Base-by-base conservation (phyloP, 2,888 invertebrate species). In the Uropetala carovei region DNA sequence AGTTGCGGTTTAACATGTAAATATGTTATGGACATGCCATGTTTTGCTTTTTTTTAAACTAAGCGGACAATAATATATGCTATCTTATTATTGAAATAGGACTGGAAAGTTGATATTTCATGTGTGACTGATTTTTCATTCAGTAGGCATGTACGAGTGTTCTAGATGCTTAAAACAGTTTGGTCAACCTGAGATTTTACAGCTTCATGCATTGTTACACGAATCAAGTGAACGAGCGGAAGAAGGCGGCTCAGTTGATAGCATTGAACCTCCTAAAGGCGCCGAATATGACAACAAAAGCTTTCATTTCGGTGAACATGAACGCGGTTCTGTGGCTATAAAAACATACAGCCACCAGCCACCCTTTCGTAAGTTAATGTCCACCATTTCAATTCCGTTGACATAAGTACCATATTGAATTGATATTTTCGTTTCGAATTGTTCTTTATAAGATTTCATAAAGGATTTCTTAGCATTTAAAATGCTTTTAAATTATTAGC, bases 91-190 rank as follows among this genome's bases (percentile, higher is more conserved):
- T 5, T 43, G 1, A 43, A 43, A 43, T 43, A 5, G 3, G 5
- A 43, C 43, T 43, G 43, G 43, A 43, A 43, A 43, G 43, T 43
- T 5, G 43, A 5, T 5, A 43, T 43, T 43, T 43, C 43, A 43
- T 43, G 43, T 43, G 43, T 43, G 43, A 43, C 43, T 43, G 5
- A 43, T 43, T 43, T 43, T 59, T 84, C 16, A 18, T 92, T 92
- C 92, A 92, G 11, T 92, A 93, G 93, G 93, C 84, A 57, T 75
- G 18, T 92, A 92, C 57, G 93, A 93, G 89, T 94, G 94, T 91
- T 84, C 93, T 59, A 93, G 93, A 92, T 94, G 94, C 92, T 93
- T 92, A 1, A 93, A 93, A 85, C 68, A 92, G 43, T 94, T 93
- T 92, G 93, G 93, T 9, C 92, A 93, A 30, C 91, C 86, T 68